phyloP scores from a whole-genome alignment of 2,888 invertebrate species.

The Empis livida region DNA sequence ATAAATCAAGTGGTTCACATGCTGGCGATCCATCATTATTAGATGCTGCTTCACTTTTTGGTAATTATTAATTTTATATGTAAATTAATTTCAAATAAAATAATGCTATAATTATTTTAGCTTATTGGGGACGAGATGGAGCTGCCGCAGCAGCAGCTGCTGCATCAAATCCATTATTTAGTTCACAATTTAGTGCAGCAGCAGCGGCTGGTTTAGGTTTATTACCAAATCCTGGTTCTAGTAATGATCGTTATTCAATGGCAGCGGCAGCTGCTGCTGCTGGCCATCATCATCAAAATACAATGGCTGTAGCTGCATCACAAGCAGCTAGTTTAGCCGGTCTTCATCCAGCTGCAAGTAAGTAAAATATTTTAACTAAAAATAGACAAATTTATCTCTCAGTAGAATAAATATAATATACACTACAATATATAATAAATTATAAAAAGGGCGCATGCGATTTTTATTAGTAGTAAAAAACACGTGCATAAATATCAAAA shows the following conservation, averaged over 20 bases:
- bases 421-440: background rate
- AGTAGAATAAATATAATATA: background rate
- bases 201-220: constrained; percentile 33
- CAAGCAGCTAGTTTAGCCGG: constrained; percentile 70
- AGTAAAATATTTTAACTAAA: constrained; percentile 19
- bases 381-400: no score
- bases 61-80: constrained; percentile 25
- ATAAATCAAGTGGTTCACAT: constrained; percentile 23
- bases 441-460: constrained; percentile 9
- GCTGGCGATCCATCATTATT: constrained; percentile 57
- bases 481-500: constrained; percentile 10
- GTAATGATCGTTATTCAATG: constrained; percentile 34
- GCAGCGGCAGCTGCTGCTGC: constrained; percentile 33
- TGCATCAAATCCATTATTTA: constrained; percentile 34
- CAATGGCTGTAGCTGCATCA: constrained; percentile 72
- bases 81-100: background rate
- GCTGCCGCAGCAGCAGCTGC: constrained; percentile 34
- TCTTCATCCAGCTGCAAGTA: constrained; percentile 59
- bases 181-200: constrained; percentile 35
- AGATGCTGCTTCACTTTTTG: constrained; percentile 67
- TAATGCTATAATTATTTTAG: constrained; percentile 37
- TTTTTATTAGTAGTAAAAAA: constrained; percentile 23
- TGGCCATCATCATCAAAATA: constrained; percentile 49
- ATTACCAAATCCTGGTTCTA: constrained; percentile 35
- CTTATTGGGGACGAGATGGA: constrained; percentile 68